These are phyloP conservation scores for Morpho helenor DNA, from an alignment of 2,888 invertebrate species.

Conservation along the genomic window DNA sequence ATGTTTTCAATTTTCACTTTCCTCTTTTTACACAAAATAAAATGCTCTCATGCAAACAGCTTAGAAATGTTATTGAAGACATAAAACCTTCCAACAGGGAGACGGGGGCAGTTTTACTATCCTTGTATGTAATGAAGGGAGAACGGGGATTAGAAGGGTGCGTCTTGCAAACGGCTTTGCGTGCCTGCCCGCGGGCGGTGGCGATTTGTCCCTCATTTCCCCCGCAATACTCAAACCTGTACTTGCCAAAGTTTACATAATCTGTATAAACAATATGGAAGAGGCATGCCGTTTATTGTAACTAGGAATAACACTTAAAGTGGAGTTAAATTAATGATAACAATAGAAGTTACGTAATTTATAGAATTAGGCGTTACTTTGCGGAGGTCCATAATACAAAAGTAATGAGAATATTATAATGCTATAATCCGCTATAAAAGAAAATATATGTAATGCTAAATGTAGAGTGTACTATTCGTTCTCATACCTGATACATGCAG, in stretches of 20 bases:
- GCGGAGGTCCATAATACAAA: too few relatives aligned
- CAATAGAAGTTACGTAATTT: too few relatives aligned
- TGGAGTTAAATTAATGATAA: too few relatives aligned
- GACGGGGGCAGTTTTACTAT: constrained; percentile 58
- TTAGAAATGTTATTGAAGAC: constrained; percentile 63
- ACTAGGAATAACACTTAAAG: too few relatives aligned
- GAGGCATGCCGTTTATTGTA: too few relatives aligned
- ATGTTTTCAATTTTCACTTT: background rate
- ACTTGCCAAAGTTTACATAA: constrained; percentile 38
- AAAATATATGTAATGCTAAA: too few relatives aligned
- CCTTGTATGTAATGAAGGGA: constrained; percentile 70
- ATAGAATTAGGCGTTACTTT: too few relatives aligned
- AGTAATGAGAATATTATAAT: too few relatives aligned
- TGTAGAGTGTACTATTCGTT: too few relatives aligned
- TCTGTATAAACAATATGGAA: too few relatives aligned
- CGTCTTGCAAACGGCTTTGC: constrained; percentile 74
- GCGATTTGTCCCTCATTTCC: constrained; percentile 70
- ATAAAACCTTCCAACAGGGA: constrained; percentile 56
- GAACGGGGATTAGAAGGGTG: constrained; percentile 63
- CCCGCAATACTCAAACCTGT: constrained; percentile 49
- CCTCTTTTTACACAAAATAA: constrained; percentile 8
- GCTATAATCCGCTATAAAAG: too few relatives aligned
- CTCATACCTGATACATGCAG: too few relatives aligned
- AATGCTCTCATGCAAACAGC: constrained; percentile 21
- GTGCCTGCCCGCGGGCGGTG: constrained; percentile 66